Conservation (phyloP, 1,140 invertebrate species). For the Danaus plexippus region DNA sequence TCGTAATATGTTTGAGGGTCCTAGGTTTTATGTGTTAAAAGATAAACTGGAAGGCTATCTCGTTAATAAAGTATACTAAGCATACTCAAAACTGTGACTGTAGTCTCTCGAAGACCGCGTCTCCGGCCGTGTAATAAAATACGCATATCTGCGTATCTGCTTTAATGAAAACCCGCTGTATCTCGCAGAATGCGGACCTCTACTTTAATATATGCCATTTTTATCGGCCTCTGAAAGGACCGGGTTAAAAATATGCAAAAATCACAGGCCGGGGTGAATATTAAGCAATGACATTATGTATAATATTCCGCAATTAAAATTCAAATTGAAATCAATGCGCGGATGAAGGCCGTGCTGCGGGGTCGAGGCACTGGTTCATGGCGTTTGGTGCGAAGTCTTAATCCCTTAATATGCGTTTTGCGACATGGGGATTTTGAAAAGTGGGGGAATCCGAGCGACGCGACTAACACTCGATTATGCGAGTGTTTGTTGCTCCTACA, state of each 20-base stretch:
- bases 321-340: constrained; percentile 73
- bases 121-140: constrained; percentile 39
- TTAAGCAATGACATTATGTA: constrained; percentile 67
- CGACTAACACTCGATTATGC: not conserved
- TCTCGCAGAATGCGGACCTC: constrained; percentile 36
- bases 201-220: constrained; percentile 54
- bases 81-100: too few species aligned
- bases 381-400: constrained; percentile 24
- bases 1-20: too few species aligned
- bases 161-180: constrained; percentile 50
- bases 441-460: constrained; percentile 23
- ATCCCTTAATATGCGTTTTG: constrained; percentile 41
- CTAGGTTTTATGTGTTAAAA: too few species aligned
- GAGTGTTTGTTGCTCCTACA: constrained; percentile 2
- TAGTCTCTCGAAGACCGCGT: constrained; percentile 18
- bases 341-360: constrained; percentile 34
- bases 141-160: constrained; percentile 43
- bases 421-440: constrained; percentile 20
- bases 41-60: too few species aligned
- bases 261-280: constrained; percentile 64
- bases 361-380: constrained; percentile 9
- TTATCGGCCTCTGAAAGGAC: constrained; percentile 49
- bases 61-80: too few species aligned
- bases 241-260: constrained; percentile 63
- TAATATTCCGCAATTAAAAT: constrained; percentile 73